These are phyloP conservation scores for Sinocyclocheilus maitianheensis DNA, from an alignment of 2,113 vertebrate genomes.

Conservation along the genomic window DNA sequence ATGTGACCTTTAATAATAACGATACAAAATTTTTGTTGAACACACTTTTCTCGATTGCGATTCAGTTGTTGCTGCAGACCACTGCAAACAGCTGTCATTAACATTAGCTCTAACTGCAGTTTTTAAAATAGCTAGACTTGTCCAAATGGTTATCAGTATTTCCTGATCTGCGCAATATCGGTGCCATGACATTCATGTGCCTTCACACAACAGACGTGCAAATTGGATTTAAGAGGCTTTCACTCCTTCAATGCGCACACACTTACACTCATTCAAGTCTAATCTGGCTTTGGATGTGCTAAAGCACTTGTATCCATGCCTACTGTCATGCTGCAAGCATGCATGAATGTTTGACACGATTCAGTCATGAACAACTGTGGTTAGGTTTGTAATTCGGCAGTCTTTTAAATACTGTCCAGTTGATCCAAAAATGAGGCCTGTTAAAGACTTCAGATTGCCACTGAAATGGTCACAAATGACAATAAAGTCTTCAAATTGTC, in stretches of 20 bases:
- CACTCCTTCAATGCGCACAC: neutral
- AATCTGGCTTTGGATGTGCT: slow-evolving; percentile 10
- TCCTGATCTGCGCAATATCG: neutral
- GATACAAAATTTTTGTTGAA: neutral
- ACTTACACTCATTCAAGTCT: neutral
- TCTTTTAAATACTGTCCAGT: neutral
- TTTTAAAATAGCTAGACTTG: neutral
- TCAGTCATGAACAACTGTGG: neutral
- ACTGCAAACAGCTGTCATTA: neutral
- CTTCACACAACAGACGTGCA: neutral
- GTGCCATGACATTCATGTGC: neutral
- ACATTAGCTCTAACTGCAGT: neutral
- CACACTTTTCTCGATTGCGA: neutral
- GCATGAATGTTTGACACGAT: neutral
- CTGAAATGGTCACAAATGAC: neutral
- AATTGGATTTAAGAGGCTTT: slow-evolving; percentile 25
- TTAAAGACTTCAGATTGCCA: neutral
- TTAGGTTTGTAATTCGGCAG: neutral
- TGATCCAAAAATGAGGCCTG: neutral
- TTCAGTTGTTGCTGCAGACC: neutral
- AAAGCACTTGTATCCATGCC: slow-evolving; percentile 1
- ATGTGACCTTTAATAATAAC: neutral
- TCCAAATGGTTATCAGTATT: neutral
- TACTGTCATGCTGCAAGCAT: slow-evolving; percentile 5
- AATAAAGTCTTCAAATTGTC: neutral